Evolutionary conservation across 1,140 invertebrate genomes (phyloP).

Genomic region (Microplitis demolitor): DNA sequence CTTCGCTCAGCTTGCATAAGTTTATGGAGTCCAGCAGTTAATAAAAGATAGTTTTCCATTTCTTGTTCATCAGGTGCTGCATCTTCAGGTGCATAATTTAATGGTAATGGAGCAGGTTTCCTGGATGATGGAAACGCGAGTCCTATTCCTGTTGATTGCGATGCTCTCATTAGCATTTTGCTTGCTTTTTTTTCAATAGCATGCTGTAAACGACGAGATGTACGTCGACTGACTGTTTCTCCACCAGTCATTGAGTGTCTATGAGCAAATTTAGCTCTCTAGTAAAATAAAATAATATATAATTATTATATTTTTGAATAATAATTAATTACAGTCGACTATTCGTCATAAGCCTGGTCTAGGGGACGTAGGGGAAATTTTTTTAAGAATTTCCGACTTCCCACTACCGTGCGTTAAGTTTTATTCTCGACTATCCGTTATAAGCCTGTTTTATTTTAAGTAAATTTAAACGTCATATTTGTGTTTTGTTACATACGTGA

Average conservation of each 20-base stretch:
- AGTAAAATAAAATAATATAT: conserved; percentile 10
- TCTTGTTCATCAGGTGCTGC: conserved; percentile 76
- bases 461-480: too few relatives aligned
- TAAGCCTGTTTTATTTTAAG: too few relatives aligned
- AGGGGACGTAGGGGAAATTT: too few relatives aligned
- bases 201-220: conserved; percentile 60
- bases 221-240: conserved; percentile 56
- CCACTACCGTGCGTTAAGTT: too few relatives aligned
- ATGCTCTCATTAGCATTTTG: conserved; percentile 83
- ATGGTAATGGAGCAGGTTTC: conserved; percentile 48
- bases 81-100: conserved; percentile 47
- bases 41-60: conserved; percentile 85
- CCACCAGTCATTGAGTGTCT: conserved; percentile 53
- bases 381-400: too few relatives aligned
- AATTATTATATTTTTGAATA: not conserved
- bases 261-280: conserved; percentile 64
- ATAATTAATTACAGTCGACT: not conserved
- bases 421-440: too few relatives aligned
- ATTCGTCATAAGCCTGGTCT: too few relatives aligned
- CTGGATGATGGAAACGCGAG: conserved; percentile 52
- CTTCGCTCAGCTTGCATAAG: conserved; percentile 87
- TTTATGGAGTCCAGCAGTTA: conserved; percentile 83
- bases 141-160: conserved; percentile 68
- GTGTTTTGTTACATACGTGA: too few relatives aligned
- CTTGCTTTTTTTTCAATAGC: conserved; percentile 86